Evolutionary conservation across 2,113 vertebrate genomes (phyloP), one percentile per base, ranked within the genome.

Genomic region (Verasper variegatus): DNA sequence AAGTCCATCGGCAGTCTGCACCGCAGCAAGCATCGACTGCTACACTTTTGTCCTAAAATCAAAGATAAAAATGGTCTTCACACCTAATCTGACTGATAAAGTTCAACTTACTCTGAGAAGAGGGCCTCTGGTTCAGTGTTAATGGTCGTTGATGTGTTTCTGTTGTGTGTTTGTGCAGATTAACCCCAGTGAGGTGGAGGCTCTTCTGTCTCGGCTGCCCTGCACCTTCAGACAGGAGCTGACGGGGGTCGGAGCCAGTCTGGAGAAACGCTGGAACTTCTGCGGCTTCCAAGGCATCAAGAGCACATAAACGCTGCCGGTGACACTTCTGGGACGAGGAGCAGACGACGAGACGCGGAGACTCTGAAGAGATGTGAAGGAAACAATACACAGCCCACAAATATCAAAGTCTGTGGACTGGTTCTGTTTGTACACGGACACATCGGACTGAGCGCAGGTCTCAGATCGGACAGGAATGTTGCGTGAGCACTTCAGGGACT

Each of bases 231-330:
- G 93, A 82, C 97, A 98, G 92, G 97, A 99, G 92, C 93, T 98
- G 86, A 97, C 95, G 0, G 97, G 97, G 0, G 96, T 99, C 1
- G 97, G 97, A 77, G 97, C 97, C 76, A 99, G 97, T 91, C 88
- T 98, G 76, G 97, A 99, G 90, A 99, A 99, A 83, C 96, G 96
- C 74, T 99, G 97, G 97, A 99, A 96, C 88, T 99, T 99, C 82
- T 97, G 96, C 74, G 97, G 97, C 86, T 99, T 99, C 76, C 96
- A 99, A 72, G 96, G 96, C 57, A 92, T 99, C 89, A 98, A 96
- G 89, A 96, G 93, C 81, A 95, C 95, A 60, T 98, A 95, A 95
- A 75, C 55, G 24, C 71, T 12, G 35, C 63, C 0, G 0, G 4
- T 15, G 80, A 65, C 71, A 27, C 86, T 20, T 49, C 24, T 49